Evolutionary conservation across 1,140 invertebrate species (phyloP).

Genomic region (Hycleus phaleratus): DNA sequence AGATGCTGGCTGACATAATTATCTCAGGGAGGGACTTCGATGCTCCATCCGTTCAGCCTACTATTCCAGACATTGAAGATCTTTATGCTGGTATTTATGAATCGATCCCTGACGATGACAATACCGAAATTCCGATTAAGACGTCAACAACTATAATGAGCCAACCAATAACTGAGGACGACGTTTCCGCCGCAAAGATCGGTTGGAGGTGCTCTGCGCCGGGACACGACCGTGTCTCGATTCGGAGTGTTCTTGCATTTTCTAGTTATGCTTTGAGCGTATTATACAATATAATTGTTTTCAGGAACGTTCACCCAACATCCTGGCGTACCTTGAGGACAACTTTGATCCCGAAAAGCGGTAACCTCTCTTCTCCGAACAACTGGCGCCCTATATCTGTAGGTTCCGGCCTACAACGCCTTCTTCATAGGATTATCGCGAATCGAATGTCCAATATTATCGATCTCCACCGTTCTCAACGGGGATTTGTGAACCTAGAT

Average conservation of each 20-base stretch:
- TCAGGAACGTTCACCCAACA: not conserved
- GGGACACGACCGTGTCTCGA: slow-evolving; percentile 29
- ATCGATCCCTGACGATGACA: not conserved
- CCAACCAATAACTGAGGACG: slow-evolving; percentile 1
- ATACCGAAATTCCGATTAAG: not conserved
- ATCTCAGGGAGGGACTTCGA: not conserved
- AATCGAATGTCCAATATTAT: slow-evolving; percentile 26
- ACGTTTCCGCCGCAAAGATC: not conserved
- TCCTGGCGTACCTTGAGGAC: slow-evolving; percentile 5
- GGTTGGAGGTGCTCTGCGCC: too few relatives aligned
- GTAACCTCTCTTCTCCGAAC: not conserved
- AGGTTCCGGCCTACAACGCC: slow-evolving; percentile 33
- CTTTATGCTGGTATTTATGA: slow-evolving; percentile 1
- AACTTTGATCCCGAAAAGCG: slow-evolving; percentile 17
- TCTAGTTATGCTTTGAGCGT: too few relatives aligned
- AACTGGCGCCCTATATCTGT: slow-evolving; percentile 40
- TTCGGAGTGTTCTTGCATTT: slow-evolving; percentile 33
- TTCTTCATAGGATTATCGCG: slow-evolving; percentile 36
- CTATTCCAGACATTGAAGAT: not conserved
- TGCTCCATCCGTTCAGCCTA: not conserved
- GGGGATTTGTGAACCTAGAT: slow-evolving; percentile 32
- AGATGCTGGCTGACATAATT: not conserved
- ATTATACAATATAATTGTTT: slow-evolving; percentile 13
- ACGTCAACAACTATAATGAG: slow-evolving; percentile 17
- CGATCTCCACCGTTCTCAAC: slow-evolving; percentile 26